Evolutionary conservation across 2,113 vertebrate genomes (phyloP).

Genomic region (Furnarius figulus): DNA sequence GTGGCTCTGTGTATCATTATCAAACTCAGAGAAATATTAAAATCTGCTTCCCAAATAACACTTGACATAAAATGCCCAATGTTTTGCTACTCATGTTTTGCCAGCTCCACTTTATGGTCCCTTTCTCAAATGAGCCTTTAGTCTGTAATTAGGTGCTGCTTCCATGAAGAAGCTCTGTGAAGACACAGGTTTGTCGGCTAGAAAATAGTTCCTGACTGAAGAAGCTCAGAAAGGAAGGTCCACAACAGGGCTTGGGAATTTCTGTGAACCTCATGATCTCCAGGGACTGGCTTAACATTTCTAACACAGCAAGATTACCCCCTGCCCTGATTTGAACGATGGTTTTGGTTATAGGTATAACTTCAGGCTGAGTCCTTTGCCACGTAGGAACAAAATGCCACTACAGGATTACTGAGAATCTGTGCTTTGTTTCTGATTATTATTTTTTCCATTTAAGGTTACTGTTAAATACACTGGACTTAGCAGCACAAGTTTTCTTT

Average conservation of each 20-base stretch:
- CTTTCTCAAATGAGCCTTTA: neutral
- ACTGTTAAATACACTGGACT: neutral
- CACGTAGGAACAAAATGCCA: too few species aligned
- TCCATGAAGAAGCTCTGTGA: neutral
- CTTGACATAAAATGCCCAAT: neutral
- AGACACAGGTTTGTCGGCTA: neutral
- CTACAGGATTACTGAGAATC: too few species aligned
- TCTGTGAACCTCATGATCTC: neutral
- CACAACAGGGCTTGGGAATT: neutral
- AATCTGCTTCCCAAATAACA: neutral
- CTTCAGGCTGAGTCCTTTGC: too few species aligned
- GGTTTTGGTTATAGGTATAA: neutral
- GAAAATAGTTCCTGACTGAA: neutral
- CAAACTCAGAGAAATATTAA: neutral
- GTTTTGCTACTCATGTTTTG: neutral
- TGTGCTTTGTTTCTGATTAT: too few species aligned
- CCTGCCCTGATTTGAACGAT: neutral
- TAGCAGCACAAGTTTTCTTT: neutral
- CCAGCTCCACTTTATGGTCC: neutral
- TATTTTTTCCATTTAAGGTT: neutral
- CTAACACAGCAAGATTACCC: neutral
- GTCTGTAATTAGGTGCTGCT: neutral
- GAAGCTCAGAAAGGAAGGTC: neutral
- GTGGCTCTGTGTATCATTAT: too few species aligned
- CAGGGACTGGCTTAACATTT: neutral